These are phyloP conservation scores for Megaleporinus macrocephalus DNA, from an alignment of 2,113 vertebrate genomes.

Conservation along the genomic window DNA sequence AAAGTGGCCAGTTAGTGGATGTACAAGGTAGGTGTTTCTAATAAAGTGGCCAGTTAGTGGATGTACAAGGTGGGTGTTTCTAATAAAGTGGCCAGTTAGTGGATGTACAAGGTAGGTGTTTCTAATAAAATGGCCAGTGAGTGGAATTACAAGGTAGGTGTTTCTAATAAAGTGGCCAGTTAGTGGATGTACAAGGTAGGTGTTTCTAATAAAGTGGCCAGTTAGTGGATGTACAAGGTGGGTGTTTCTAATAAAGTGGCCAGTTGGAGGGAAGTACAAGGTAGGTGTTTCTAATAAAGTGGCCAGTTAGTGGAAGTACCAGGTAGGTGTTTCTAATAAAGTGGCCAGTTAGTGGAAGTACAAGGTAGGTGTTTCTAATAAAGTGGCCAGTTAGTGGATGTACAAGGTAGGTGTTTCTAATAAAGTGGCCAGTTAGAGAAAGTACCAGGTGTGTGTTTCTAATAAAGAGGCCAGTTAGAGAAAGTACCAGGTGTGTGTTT, in stretches of 20 bases:
- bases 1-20: not conserved
- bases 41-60: not conserved
- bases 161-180: not conserved
- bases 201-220: not conserved
- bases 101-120: not conserved
- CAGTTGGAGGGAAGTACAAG: not conserved
- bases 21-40: not conserved
- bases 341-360: not conserved
- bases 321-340: not conserved
- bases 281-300: not conserved
- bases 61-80: not conserved
- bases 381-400: not conserved
- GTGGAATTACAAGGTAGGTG: not conserved
- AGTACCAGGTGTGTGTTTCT: not conserved
- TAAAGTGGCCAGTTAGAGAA: not conserved
- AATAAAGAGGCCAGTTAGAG: not conserved
- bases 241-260: not conserved
- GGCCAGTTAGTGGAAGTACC: not conserved
- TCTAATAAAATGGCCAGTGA: not conserved
- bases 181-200: not conserved
- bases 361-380: not conserved
- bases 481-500: not conserved
- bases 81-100: not conserved
- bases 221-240: not conserved
- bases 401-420: not conserved